Evolutionary conservation across 2,113 vertebrate species (phyloP).

Genomic region (Montifringilla adamsi): DNA sequence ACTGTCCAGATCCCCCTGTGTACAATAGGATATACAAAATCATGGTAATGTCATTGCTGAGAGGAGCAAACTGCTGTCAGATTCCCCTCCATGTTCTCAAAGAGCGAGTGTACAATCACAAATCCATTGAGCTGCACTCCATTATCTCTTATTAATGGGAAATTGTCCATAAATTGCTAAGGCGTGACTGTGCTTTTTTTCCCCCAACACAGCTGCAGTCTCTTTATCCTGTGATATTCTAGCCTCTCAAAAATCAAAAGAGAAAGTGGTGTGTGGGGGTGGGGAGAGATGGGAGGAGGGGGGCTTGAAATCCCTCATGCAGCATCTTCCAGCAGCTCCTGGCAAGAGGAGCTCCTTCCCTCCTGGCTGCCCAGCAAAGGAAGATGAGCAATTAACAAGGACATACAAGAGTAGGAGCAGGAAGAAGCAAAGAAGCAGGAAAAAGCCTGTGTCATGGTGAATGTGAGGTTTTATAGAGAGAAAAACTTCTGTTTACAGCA

Average conservation of each 20-base stretch:
- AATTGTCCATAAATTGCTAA: constrained; percentile 78
- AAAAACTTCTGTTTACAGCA: not conserved
- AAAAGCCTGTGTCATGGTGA: not conserved
- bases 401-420: not conserved
- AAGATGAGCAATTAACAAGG: not conserved
- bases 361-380: not conserved
- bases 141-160: constrained; percentile 79
- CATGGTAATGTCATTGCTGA: constrained; percentile 56
- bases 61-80: constrained; percentile 56
- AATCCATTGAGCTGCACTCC: constrained; percentile 68
- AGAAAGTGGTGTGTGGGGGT: not conserved
- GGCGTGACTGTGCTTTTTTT: constrained; percentile 68
- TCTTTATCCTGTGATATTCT: constrained; percentile 65
- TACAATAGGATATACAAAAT: constrained; percentile 48
- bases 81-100: constrained; percentile 38
- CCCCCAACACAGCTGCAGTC: constrained; percentile 73
- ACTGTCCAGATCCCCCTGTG: constrained; percentile 18
- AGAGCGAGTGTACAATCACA: constrained; percentile 57
- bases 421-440: not conserved
- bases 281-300: not conserved
- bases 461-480: not conserved
- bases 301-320: not conserved
- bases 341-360: not conserved
- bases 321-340: not conserved
- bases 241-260: constrained; percentile 52